Base-by-base conservation (phyloP, 1,140 invertebrate genomes). In the Globodera rostochiensis region DNA sequence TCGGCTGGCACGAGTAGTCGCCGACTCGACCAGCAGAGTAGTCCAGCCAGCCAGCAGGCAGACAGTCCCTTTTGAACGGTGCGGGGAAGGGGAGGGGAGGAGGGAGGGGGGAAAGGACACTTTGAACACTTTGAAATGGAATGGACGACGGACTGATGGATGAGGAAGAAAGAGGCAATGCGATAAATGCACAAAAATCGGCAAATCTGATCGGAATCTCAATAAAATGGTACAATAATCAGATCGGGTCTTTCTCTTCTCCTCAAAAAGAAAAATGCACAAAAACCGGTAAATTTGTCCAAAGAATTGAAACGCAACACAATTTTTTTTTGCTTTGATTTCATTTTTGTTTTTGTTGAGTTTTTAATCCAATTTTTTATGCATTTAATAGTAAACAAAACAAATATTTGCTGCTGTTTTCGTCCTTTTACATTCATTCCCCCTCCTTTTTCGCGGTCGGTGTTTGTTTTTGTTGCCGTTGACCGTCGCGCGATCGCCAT, bases 321-420 rank as follows among this genome's bases (percentile, higher is more conserved):
- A 73, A 36, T 1, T 36, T 36, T 36, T 36, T 36, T 36, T 36
- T 25, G 25, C 1, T 25, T 36, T 36, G 36, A 36, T 36, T 36
- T 36, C 2, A 36, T 36, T 36, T 36, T 1, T 36, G 36, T 36
- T 36, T 25, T 36, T 36, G 36, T 36, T 36, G 36, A 1, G 36
- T 2, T 36, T 36, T 36, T 36, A 36, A 36, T 36, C 36, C 36
- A 36, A 36, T 36, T 36, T 36, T 36, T 36, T 36, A 36, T 36
- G 36, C 36, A 36, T 36, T 36, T 36, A 36, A 36, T 36, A 36
- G 36, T 36, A 1, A 36, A 36, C 46, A 73, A n/a, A 73, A n/a
- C 19, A 47, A 25, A 47, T 73, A 47, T 73, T 73, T 73, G 71
- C 19, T 73, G 15, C 50, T 73, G 19, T 73, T 25, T 73, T n/a